Evolutionary conservation across 2,888 invertebrate genomes (phyloP), one percentile per base, ranked within the genome.

Genomic region (Encarsia formosa): DNA sequence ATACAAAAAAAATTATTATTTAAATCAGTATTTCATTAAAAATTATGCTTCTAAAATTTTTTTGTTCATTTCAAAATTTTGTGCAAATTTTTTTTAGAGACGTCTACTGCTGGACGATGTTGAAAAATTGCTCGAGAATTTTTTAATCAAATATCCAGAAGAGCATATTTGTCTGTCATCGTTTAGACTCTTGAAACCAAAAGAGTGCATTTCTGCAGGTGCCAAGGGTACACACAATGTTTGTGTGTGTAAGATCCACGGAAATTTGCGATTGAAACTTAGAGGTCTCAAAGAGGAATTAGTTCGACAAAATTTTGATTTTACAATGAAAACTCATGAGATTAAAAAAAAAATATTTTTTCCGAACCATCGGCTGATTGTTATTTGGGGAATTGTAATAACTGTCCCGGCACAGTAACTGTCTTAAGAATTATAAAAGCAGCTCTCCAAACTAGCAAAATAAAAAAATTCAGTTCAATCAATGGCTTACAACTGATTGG

Each of bases 321-420:
- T 31, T 31, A 3, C 4, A 31, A 31, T 6, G 8, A 43, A 40
- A 19, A 19, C 24, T 37, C 26, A 41, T 24, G 38, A 51, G 22
- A 46, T 22, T 15, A 50, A n/a, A 39, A 50, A 19, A 13, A 24
- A 18, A 38, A 39, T 19, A 34, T 50, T 11, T 50, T 46, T 42
- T 19, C 37, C 26, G 22, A 47, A 43, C 35, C 43, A 49, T 29
- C 31, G n/a, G 31, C 49, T 18, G 45, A 45, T 29, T 54, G 45
- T 49, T 54, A 31, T n/a, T n/a, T n/a, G n/a, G n/a, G n/a, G n/a
- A n/a, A n/a, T n/a, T n/a, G n/a, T n/a, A n/a, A n/a, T n/a, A 31
- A 49, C 16, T 49, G 45, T 34, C 53, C 49, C 20, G 47, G 53
- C 24, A 37, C 40, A 20, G 11, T 11, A 44, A n/a, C 15, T n/a